Conservation (phyloP, 2,888 invertebrate genomes). For the Chorisops tibialis region DNA sequence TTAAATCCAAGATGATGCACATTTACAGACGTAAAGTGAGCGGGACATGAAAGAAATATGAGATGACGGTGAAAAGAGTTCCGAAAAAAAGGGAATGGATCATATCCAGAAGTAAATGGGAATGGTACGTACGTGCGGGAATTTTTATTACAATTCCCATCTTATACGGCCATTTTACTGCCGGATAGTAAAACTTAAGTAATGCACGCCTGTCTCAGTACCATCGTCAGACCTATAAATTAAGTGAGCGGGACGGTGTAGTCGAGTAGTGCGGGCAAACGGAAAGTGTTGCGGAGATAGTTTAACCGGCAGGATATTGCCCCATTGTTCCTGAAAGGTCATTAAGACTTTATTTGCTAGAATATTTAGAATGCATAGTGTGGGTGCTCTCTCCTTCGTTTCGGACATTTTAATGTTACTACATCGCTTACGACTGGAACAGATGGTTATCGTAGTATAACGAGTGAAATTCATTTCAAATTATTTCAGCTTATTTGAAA, state of each 20-base stretch:
- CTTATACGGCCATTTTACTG: constrained; percentile 29
- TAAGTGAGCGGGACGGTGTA: constrained; percentile 22
- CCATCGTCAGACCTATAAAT: constrained; percentile 28
- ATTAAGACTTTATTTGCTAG: constrained; percentile 27
- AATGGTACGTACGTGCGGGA: constrained; percentile 26
- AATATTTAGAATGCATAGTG: too few relatives aligned
- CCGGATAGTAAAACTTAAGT: constrained; percentile 32
- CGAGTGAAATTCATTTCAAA: too few relatives aligned
- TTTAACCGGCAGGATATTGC: background rate
- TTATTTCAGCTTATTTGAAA: too few relatives aligned
- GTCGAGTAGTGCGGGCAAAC: background rate
- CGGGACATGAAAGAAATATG: constrained; percentile 3
- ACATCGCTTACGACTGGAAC: too few relatives aligned
- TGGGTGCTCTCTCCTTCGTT: too few relatives aligned
- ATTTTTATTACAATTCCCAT: constrained; percentile 30
- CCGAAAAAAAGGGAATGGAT: constrained; percentile 5
- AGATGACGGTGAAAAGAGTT: constrained; percentile 14
- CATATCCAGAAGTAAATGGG: constrained; percentile 16
- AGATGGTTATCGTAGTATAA: too few relatives aligned
- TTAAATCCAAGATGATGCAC: constrained; percentile 12
- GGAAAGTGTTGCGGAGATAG: constrained; percentile 2
- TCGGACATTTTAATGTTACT: too few relatives aligned
- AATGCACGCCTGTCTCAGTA: constrained; percentile 27
- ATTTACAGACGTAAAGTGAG: constrained; percentile 10
- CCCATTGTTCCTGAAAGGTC: constrained; percentile 27